Conservation (phyloP, 1,140 invertebrate genomes). For the Globodera ellingtonae region DNA sequence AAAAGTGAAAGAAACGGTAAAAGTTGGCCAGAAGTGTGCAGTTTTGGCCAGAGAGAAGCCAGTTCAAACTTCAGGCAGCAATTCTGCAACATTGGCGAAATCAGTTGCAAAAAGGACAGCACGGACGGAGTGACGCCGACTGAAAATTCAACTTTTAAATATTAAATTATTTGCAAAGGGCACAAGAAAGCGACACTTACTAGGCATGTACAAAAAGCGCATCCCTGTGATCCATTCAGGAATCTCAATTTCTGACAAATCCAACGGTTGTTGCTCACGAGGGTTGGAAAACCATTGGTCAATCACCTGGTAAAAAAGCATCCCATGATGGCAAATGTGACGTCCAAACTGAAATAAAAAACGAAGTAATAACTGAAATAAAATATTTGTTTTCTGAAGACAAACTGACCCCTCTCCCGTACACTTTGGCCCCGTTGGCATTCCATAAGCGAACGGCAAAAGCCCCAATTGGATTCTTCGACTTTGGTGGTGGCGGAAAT, state of each 20-base stretch:
- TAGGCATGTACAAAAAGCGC: neutral
- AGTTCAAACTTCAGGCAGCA: neutral
- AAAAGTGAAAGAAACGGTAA: slow-evolving; percentile 3
- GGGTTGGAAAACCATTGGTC: neutral
- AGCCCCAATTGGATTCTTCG: neutral
- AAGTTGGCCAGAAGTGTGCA: slow-evolving; percentile 11
- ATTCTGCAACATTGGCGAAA: slow-evolving; percentile 15
- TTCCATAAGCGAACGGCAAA: neutral
- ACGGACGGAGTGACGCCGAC: neutral
- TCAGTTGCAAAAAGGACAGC: slow-evolving; percentile 3
- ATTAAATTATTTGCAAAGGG: no score
- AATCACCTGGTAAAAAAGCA: neutral
- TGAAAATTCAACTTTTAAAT: neutral
- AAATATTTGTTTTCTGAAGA: neutral
- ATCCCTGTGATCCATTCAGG: slow-evolving; percentile 5
- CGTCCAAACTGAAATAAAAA: neutral
- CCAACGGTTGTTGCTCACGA: neutral
- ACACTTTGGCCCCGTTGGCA: neutral
- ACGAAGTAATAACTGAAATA: neutral
- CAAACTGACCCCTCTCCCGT: neutral
- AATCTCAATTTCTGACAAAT: neutral
- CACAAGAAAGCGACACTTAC: neutral
- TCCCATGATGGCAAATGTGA: neutral
- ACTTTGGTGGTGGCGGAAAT: neutral
- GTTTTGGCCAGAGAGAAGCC: slow-evolving; percentile 10